Evolutionary conservation across 2,113 vertebrate genomes (phyloP).

Genomic region (Rhinolophus sinicus): DNA sequence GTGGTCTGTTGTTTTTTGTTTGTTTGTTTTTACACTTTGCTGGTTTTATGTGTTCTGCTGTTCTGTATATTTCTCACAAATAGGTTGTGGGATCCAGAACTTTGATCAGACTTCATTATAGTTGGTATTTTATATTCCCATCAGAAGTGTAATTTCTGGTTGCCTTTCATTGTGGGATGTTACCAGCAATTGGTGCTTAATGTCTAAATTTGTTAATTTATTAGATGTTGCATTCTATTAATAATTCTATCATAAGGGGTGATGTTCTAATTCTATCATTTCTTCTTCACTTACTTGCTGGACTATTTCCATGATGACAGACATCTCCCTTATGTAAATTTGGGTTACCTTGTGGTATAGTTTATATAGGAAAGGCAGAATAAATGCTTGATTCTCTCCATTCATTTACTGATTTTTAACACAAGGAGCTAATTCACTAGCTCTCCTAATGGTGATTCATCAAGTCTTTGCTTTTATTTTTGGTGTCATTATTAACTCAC

Average conservation of each 20-base stretch:
- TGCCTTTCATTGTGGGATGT: not conserved
- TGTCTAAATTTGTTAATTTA: not conserved
- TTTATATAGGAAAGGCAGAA: not conserved
- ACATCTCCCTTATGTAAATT: not conserved
- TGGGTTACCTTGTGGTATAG: not conserved
- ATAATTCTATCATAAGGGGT: not conserved
- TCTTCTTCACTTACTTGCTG: not conserved
- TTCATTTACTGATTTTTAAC: not conserved
- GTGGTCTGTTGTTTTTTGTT: not conserved
- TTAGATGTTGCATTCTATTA: not conserved
- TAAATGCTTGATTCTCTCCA: not conserved
- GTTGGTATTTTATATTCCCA: not conserved
- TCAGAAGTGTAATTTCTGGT: not conserved
- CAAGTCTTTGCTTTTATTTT: constrained; percentile 1
- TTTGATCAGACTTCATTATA: not conserved
- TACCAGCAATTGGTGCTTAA: not conserved
- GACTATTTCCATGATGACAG: not conserved
- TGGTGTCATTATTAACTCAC: not conserved
- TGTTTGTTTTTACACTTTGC: not conserved
- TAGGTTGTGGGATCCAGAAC: not conserved
- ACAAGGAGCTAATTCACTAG: not conserved
- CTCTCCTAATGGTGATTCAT: not conserved
- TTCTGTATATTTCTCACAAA: not conserved
- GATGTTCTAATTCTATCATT: not conserved
- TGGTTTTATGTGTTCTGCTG: not conserved